phyloP scores from a whole-genome alignment of 2,888 invertebrate species.

The Lamellibrachia satsuma region DNA sequence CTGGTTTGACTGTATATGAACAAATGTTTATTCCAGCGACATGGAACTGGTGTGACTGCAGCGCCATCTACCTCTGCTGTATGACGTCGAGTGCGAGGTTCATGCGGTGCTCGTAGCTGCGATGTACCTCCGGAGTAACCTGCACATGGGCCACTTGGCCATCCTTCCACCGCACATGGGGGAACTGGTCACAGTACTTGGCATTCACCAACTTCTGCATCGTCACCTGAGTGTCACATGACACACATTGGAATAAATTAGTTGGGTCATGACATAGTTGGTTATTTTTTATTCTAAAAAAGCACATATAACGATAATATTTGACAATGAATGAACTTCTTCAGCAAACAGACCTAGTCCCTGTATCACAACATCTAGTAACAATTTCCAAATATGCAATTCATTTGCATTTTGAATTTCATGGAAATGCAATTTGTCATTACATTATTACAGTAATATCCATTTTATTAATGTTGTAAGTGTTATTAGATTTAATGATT shows the following conservation, averaged over 20 bases:
- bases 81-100: constrained; percentile 54
- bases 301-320: not conserved
- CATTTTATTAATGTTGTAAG: too few relatives aligned
- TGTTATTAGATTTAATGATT: too few relatives aligned
- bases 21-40: not conserved
- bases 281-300: not conserved
- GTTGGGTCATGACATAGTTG: not conserved
- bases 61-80: constrained; percentile 53
- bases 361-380: too few relatives aligned
- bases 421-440: too few relatives aligned
- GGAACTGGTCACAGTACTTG: constrained; percentile 64
- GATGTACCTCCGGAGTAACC: constrained; percentile 63
- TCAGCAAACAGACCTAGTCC: too few relatives aligned
- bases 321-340: too few relatives aligned
- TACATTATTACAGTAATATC: too few relatives aligned
- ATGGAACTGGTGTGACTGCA: not conserved
- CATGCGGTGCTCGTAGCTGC: constrained; percentile 59
- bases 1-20: too few relatives aligned
- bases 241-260: not conserved
- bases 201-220: constrained; percentile 62
- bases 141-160: constrained; percentile 64
- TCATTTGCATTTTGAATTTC: too few relatives aligned
- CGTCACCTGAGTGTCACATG: not conserved
- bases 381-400: too few relatives aligned
- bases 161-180: constrained; percentile 64